Evolutionary conservation across 2,113 vertebrate species (phyloP).

Genomic region (Aplodontia rufa): DNA sequence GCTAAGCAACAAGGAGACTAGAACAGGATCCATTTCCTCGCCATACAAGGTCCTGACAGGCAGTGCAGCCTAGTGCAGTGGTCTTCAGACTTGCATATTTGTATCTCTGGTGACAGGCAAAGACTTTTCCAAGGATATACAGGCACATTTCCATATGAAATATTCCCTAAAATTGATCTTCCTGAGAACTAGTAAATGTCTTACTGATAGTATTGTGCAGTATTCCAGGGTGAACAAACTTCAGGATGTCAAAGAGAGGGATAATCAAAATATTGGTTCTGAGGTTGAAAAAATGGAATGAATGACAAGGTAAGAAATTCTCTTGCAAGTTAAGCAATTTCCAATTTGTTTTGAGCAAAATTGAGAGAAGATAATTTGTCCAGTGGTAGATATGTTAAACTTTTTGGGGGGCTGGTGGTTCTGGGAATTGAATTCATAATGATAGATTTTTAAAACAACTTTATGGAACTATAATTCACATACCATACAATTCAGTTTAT

Average conservation of each 20-base stretch:
- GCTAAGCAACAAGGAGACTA: neutral
- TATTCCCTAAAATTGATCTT: neutral
- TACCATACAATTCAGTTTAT: neutral
- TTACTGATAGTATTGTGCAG: neutral
- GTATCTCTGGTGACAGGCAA: neutral
- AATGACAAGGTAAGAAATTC: neutral
- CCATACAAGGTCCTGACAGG: neutral
- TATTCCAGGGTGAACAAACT: neutral
- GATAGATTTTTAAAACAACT: neutral
- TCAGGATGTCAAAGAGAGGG: neutral
- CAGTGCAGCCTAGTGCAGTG: neutral
- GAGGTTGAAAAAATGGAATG: neutral
- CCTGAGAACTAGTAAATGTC: neutral
- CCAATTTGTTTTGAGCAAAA: constrained; percentile 43
- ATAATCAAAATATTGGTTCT: neutral
- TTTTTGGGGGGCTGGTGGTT: neutral
- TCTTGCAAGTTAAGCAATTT: constrained; percentile 18
- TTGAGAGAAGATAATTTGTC: neutral
- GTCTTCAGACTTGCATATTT: neutral
- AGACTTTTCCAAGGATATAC: neutral
- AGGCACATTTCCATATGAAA: neutral
- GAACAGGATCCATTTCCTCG: neutral
- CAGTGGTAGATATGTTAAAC: neutral
- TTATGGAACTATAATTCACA: constrained; percentile 30
- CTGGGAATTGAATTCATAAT: neutral